Evolutionary conservation across 2,113 vertebrate species (phyloP).

Genomic region (Zosterops lateralis): DNA sequence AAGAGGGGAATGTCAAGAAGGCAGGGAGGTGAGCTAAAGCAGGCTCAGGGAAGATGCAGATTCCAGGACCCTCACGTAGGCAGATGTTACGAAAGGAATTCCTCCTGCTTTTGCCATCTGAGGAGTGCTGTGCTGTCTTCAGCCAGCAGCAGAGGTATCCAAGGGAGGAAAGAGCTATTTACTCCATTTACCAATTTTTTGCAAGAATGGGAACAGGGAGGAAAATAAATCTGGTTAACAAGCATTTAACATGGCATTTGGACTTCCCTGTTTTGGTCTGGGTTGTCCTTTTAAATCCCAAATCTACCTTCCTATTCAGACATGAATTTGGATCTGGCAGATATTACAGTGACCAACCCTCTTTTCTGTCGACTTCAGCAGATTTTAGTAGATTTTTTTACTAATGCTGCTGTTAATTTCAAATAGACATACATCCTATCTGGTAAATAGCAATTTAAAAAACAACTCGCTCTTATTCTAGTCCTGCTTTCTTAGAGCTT

Average conservation of each 20-base stretch:
- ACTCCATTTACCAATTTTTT: neutral
- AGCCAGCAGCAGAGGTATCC: neutral
- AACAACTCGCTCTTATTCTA: neutral
- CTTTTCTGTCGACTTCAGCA: neutral
- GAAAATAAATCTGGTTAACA: neutral
- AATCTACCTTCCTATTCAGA: neutral
- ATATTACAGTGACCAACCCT: neutral
- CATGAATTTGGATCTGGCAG: neutral
- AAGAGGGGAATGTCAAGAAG: conserved; percentile 28
- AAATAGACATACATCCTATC: fast-evolving
- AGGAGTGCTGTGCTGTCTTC: neutral
- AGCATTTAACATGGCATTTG: neutral
- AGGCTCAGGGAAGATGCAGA: conserved; percentile 33
- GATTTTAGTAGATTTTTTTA: neutral
- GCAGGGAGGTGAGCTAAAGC: conserved; percentile 58
- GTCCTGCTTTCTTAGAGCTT: neutral
- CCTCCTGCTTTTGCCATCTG: neutral
- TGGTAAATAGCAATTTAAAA: neutral
- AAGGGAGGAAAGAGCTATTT: neutral
- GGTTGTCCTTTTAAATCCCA: neutral
- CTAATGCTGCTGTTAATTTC: neutral
- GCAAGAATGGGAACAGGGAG: neutral
- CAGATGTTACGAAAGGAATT: conserved; percentile 53
- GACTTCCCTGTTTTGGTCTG: neutral
- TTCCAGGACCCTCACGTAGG: conserved; percentile 38